Evolutionary conservation across 2,113 vertebrate species (phyloP), one percentile per base, ranked within the genome.

Genomic region (Anas platyrhynchos): DNA sequence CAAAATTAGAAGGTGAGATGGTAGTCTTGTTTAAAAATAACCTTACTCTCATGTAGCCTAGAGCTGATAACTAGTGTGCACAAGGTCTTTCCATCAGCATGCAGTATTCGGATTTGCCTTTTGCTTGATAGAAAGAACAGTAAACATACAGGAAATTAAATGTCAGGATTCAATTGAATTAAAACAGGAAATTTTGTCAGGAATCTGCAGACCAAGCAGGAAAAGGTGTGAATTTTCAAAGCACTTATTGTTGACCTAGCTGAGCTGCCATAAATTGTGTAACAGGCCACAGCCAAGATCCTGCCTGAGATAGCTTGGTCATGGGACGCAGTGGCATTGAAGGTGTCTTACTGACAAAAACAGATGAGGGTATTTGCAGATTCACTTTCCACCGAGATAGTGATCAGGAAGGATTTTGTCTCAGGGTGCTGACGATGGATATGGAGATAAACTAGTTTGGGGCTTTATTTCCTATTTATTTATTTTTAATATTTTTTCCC

Each of bases 41-140:
- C 0, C 0, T 52, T 44, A 36, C 13, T 26, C 61, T 34, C 48
- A 38, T 0, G 1, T 16, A 80, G 23, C 50, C 29, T 21, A 15
- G 26, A 73, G 1, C 11, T 59, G 46, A 5, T 63, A 59, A 62
- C 26, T 13, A 34, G 23, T 20, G n/a, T 9, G 69, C 9, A 31
- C 31, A 6, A 80, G 25, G 59, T 58, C 44, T 71, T 44, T 21
- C 58, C 44, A 50, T 48, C 44, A 79, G 21, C 48, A 13, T 8
- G 23, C 27, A 58, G 13, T 3, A 12, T 10, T 13, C 36, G 50
- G 23, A 58, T 81, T 89, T 92, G n/a, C 23, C 56, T 72, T 86
- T 67, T 75, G 6, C 48, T 56, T 68, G 13, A 65, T 4, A 59
- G 23, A 91, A 91, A 91, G 43, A 86, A 67, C 31, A 61, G 68